Base-by-base conservation (phyloP, 2,888 invertebrate genomes). In the Elysia crispata region DNA sequence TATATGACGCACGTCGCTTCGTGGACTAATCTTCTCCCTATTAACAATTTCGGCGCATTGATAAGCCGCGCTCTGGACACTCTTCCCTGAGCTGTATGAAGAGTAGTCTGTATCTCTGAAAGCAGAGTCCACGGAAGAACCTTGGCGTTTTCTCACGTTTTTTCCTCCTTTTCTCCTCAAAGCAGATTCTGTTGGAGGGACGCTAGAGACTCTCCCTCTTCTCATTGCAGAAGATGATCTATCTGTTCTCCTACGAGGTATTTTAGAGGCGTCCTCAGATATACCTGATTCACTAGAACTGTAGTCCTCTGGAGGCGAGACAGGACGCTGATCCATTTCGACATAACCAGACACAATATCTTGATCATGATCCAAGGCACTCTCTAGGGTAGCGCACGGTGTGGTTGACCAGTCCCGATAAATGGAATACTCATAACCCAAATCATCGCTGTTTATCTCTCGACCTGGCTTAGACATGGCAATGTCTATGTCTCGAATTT, bases 211-310 rank as follows among this genome's bases (percentile, higher is more conserved):
- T 25, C 66, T 54, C 28, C 23, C 23, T 49, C 31, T 49, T 41
- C 41, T 3, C 41, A 41, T 41, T 41, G 41, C 41, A 0, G 57
- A 54, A 25, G 66, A 41, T 3, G 66, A 57, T 20, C 49, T 77
- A 60, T 82, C 81, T 15, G 41, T 62, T 13, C 66, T 72, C 13
- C 62, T 30, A 23, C 70, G 79, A 5, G 77, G 79, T n/a, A 33
- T 30, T 3, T 41, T 60, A 5, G 57, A 50, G n/a, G 73, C 82
- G 13, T 76, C 72, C 15, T 81, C 83, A 3, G 83, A 83, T 13
- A 85, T 83, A 1, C 83, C 85, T 5, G 85, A 85, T 49, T 85
- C 85, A 60, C 83, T 83, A 11, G 83, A 82, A 67, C 83, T 85
- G 78, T 85, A 85, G 67, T 85, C 85, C 30, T 78, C 69, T 64